Evolutionary conservation across 2,888 invertebrate species (phyloP), one percentile per base, ranked within the genome.

Genomic region (Drosophila testacea): DNA sequence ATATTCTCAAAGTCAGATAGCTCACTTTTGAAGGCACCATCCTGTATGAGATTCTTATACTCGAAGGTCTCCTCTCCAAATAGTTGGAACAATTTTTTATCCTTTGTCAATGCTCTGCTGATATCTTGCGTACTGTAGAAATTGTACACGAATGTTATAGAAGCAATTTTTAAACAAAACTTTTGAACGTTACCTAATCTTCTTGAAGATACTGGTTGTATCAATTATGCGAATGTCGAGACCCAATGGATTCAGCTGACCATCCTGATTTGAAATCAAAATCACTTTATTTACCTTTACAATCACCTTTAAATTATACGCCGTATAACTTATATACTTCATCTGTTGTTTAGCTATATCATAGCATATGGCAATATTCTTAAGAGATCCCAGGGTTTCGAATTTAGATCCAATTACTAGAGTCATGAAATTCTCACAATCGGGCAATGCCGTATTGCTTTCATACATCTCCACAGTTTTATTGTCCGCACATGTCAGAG

Each of bases 341-440:
- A 55, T 5, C 32, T 34, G 42, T 10, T n/a, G 4, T 1, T 44
- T 34, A 2, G 4, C 5, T 27, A 55, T n/a, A 27, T 55, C 55
- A 9, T 42, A 55, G 6, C 55, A 55, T 22, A 55, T 22, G 22
- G 55, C 55, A n/a, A 55, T 1, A 22, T 22, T 44, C 22, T 55
- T 55, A 0, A 34, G 22, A 32, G 34, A 55, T 42, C 55, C 55
- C 4, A 22, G 9, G 1, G n/a, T 10, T 42, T 32, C 32, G n/a
- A 55, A 55, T 27, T 32, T 9, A 4, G 27, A n/a, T 34, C 55
- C 55, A 42, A 44, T 27, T n/a, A 55, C 22, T 2, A 55, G 6
- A 22, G 42, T 44, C 55, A 55, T 55, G 7, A 34, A 42, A n/a
- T 34, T 13, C 34, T 55, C 55, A 6, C 55, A 55, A 27, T 34